Evolutionary conservation across 1,140 invertebrate genomes (phyloP), one percentile per base, ranked within the genome.

Genomic region (Micrasema longulum): DNA sequence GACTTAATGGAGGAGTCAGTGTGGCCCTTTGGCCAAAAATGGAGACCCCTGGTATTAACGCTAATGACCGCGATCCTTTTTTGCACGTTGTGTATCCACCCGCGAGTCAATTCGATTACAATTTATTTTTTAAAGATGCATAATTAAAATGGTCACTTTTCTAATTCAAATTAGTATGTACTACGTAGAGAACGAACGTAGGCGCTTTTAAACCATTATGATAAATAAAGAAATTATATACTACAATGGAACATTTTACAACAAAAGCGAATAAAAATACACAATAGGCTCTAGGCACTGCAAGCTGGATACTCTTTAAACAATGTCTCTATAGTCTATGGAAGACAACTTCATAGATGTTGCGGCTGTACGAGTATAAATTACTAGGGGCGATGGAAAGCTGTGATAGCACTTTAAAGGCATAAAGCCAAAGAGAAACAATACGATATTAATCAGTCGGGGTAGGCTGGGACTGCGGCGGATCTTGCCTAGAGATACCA

Each of bases 371-470:
- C 36, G 9, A 22, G 57, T 22, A 63, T 63, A 63, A 63, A 43
- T 63, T 63, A 63, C 57, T n/a, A 63, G 57, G 14, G 57, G 36
- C 57, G 57, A 63, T 63, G 57, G 57, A 63, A 63, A 63, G 57
- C 57, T 23, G 7, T 7, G 57, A 63, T 63, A 63, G 36, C 41
- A 45, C 57, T 45, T 60, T 38, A 22, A 22, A 43, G 57, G 22
- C 57, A 63, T 41, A 63, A 22, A 63, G 20, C 57, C 22, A 63
- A 63, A 63, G 16, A 50, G 48, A 50, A 67, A 67, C 64, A 67
- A 67, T 67, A 48, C 64, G 48, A 53, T 67, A 67, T 53, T 52
- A 52, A 67, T 67, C 64, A 52, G 48, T 14, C 47, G 48, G n/a
- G 64, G 64, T 23, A 63, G 36, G 57, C 36, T 18, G 20, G 57